phyloP scores from a whole-genome alignment of 2,888 invertebrate species.

The Nasonovia ribisnigri region DNA sequence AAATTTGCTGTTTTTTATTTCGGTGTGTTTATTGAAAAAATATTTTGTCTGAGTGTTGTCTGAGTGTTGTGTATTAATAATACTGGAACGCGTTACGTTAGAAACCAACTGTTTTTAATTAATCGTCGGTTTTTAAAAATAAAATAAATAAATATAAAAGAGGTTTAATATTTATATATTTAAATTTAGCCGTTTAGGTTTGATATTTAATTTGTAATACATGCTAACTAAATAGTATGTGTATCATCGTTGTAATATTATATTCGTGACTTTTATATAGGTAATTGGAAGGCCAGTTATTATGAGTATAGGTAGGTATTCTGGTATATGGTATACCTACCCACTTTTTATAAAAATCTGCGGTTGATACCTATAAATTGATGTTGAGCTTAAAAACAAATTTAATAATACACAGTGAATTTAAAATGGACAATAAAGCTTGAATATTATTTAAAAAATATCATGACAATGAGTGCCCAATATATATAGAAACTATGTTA shows the following conservation, averaged over 20 bases:
- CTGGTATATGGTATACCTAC: too few species aligned
- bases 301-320: background rate
- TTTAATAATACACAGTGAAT: background rate
- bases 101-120: background rate
- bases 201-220: background rate
- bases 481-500: background rate
- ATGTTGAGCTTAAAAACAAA: background rate
- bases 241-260: too few species aligned
- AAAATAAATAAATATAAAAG: background rate
- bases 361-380: background rate
- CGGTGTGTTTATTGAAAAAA: background rate
- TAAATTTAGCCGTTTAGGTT: background rate
- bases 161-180: constrained; percentile 3
- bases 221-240: background rate
- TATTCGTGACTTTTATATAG: too few species aligned
- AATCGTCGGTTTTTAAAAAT: background rate
- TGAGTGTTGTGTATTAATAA: background rate
- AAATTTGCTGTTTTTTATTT: background rate
- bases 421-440: background rate
- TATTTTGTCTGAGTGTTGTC: background rate
- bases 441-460: background rate
- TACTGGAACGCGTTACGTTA: background rate
- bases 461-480: background rate
- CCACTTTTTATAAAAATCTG: background rate
- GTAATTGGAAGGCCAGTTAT: background rate